These are phyloP conservation scores for Hippocampus kuda DNA, from an alignment of 2,797 vertebrate genomes.

Conservation along the genomic window DNA sequence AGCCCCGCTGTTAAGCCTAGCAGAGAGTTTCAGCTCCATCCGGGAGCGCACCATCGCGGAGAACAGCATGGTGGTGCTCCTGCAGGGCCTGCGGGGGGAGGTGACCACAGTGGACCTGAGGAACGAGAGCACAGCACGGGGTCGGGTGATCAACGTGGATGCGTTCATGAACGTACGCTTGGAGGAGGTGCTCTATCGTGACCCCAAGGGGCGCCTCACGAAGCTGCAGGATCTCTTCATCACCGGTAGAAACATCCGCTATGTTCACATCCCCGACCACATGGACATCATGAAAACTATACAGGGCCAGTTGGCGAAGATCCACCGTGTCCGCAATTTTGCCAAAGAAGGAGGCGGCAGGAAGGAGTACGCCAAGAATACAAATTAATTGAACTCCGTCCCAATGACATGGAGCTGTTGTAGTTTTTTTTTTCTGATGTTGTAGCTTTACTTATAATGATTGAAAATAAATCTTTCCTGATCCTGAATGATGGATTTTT, in stretches of 20 bases:
- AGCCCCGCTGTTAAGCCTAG: accelerated
- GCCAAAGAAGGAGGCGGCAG: conserved; percentile 68
- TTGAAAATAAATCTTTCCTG: neutral
- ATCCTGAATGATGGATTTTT: neutral
- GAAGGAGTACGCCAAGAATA: conserved; percentile 69
- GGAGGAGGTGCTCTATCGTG: conserved; percentile 71
- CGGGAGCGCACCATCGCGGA: conserved; percentile 87
- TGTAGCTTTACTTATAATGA: neutral
- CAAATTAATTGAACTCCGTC: conserved; percentile 20
- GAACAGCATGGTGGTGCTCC: conserved; percentile 89
- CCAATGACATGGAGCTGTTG: neutral
- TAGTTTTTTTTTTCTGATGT: neutral
- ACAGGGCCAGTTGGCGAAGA: conserved; percentile 74
- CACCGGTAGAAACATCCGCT: conserved; percentile 84
- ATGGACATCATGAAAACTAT: conserved; percentile 81
- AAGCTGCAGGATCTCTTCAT: conserved; percentile 80
- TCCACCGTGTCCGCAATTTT: conserved; percentile 81
- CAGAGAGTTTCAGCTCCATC: conserved; percentile 73
- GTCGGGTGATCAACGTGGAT: conserved; percentile 80
- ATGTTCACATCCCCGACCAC: conserved; percentile 87
- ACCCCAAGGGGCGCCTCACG: conserved; percentile 64
- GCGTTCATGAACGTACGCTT: conserved; percentile 94
- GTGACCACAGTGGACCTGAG: conserved; percentile 87
- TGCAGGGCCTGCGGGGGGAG: conserved; percentile 81
- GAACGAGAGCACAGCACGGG: conserved; percentile 78